A percentile compares a stretch with the other conserved stretches of the same genome.
Evolutionary conservation across 2,113 vertebrate genomes (phyloP).

Genomic region (Gobius niger): DNA sequence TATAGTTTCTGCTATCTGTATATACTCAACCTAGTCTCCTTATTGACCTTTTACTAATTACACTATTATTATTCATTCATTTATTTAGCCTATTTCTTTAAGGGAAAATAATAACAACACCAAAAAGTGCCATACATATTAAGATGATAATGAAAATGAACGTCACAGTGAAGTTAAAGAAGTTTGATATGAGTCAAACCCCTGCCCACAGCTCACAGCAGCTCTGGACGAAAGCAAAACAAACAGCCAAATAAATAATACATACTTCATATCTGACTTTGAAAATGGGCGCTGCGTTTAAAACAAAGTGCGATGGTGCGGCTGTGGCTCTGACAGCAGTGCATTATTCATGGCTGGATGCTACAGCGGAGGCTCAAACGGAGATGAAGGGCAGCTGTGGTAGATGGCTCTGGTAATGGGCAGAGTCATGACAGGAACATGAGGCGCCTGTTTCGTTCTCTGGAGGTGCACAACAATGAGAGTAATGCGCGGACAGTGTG

Average conservation of each 20-base stretch:
- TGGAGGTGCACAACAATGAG: not conserved
- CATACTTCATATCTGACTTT: slow-evolving; percentile 64
- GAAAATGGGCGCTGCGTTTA: slow-evolving; percentile 60
- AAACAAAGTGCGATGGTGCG: slow-evolving; percentile 48
- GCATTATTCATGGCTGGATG: slow-evolving; percentile 62
- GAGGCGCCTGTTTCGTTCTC: not conserved
- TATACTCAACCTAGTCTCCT: too few relatives aligned
- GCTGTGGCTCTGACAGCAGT: slow-evolving; percentile 57
- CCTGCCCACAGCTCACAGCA: not conserved
- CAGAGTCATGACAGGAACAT: slow-evolving; percentile 21
- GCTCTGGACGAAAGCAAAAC: slow-evolving; percentile 28
- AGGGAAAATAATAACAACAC: too few relatives aligned
- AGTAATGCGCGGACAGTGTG: not conserved
- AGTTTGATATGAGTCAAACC: not conserved
- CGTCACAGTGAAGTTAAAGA: not conserved
- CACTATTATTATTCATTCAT: too few relatives aligned
- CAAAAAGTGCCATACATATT: too few relatives aligned
- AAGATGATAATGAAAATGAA: too few relatives aligned
- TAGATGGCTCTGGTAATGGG: slow-evolving; percentile 23
- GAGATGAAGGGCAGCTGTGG: slow-evolving; percentile 33
- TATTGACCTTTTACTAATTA: too few relatives aligned
- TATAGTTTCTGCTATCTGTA: too few relatives aligned
- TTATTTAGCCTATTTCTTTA: too few relatives aligned
- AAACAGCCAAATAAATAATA: slow-evolving; percentile 61
- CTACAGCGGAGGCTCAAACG: slow-evolving; percentile 33